Evolutionary conservation across 2,888 invertebrate species (phyloP), one percentile per base, ranked within the genome.

Genomic region (Lasioglossum malachurum): DNA sequence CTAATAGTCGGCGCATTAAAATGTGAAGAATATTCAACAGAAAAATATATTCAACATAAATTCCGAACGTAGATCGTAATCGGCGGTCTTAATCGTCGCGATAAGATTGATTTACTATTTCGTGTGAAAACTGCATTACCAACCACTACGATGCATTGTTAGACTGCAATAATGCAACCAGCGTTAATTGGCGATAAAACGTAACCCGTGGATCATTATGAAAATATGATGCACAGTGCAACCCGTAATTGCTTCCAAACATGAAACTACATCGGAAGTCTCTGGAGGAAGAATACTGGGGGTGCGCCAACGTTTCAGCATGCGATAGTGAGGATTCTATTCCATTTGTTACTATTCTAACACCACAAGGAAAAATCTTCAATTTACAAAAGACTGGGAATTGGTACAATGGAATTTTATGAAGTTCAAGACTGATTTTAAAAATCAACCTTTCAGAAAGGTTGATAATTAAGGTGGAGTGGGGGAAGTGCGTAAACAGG

Each of bases 131-230:
- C 5, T 69, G 23, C 38, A 35, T 69, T 69, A 69, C 19, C 19
- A 12, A 23, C 38, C 35, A 19, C 38, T 7, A 38, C 19, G 67
- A 35, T 23, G 38, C 35, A 35, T 69, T 69, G 67, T 69, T 19
- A 35, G 67, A 23, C 38, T 35, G 67, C 23, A 35, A 35, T 69
- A 69, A 69, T 69, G 35, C 67, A 64, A 64, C 64, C 64, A 38
- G 67, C 67, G 67, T 69, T 69, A 69, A 69, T 69, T 69, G 67
- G 67, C 38, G 67, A 38, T 69, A 69, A 69, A 69, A 69, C 67
- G 67, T 38, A 69, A 69, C 8, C 67, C 67, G 23, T 69, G 67
- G 67, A 69, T 35, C 35, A 69, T 69, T 69, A 69, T 69, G 67
- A 69, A 69, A 35, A 69, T 69, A 69, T 38, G 35, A 35, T 35